Evolutionary conservation across 2,113 vertebrate species (phyloP), one percentile per base, ranked within the genome.

Genomic region (Dissostichus mawsoni): DNA sequence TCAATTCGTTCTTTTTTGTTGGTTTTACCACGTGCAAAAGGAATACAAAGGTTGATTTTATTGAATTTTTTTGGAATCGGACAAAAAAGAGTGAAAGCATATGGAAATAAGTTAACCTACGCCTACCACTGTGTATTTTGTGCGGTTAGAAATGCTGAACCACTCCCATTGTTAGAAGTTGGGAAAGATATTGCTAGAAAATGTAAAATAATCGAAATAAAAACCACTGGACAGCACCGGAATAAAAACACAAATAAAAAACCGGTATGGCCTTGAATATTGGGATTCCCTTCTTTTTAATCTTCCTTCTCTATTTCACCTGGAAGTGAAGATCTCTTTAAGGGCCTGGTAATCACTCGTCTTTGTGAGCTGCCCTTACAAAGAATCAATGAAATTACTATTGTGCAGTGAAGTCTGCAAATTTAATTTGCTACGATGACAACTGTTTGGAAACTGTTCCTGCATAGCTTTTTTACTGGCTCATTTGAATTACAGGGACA

Each of bases 361-460:
- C 69, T 75, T 63, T 47, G 69, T 50, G 80, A n/a, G 6, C 11
- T 33, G 16, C 23, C 53, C 13, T 81, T 55, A 48, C 57, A 76
- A 56, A 20, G 29, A 53, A 53, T 61, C 52, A 56, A 63, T 47
- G 65, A 52, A 48, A 51, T 59, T 13, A 66, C 71, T 55, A 29
- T 55, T 71, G 51, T 69, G 55, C 55, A 12, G 25, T 16, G 5
- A 56, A 33, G 48, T 64, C 61, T 52, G 55, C 23, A 3, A 48
- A 50, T 74, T 13, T 64, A 7, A 69, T 82, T 57, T 45, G 14
- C 10, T 50, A 58, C 56, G 33, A 9, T 36, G 67, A 52, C 57
- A 45, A 48, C 45, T 44, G 23, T 50, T 72, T 12, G 2, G 3
- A 52, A 8, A 5, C 29, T 4, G 36, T 71, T 69, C 11, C 69